These are phyloP conservation scores for Manacus vitellinus DNA, from an alignment of 2,113 vertebrate genomes.

Conservation along the genomic window DNA sequence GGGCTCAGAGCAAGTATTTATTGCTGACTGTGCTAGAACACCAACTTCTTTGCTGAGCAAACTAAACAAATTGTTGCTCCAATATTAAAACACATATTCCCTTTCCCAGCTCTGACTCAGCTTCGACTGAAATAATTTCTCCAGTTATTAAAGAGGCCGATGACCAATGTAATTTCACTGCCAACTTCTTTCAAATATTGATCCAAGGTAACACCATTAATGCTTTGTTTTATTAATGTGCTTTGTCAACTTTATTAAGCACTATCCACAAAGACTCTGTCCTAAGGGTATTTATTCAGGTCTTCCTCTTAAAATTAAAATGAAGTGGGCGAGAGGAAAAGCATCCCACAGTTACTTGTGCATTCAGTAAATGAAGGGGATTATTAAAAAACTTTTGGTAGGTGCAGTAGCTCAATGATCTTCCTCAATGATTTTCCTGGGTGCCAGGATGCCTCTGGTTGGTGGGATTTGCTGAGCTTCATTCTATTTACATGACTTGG, in stretches of 20 bases:
- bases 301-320: conserved; percentile 1
- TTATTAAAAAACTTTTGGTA: neutral
- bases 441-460: neutral
- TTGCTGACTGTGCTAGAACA: neutral
- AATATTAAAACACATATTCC: neutral
- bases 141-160: neutral
- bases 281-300: neutral
- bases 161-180: neutral
- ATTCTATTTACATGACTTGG: fast-evolving
- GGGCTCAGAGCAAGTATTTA: neutral
- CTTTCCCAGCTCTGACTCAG: conserved; percentile 5
- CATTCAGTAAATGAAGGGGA: neutral
- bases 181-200: neutral
- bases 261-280: neutral
- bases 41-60: conserved; percentile 16
- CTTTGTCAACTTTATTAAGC: conserved; percentile 9
- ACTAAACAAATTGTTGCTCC: neutral
- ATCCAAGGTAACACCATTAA: conserved; percentile 12
- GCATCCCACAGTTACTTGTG: neutral
- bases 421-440: neutral
- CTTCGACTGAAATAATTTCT: neutral
- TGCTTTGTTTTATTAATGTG: neutral
- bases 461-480: neutral
- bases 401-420: neutral
- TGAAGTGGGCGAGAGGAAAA: neutral